phyloP scores from a whole-genome alignment of 2,888 invertebrate species.

The Anarsia innoxiella region DNA sequence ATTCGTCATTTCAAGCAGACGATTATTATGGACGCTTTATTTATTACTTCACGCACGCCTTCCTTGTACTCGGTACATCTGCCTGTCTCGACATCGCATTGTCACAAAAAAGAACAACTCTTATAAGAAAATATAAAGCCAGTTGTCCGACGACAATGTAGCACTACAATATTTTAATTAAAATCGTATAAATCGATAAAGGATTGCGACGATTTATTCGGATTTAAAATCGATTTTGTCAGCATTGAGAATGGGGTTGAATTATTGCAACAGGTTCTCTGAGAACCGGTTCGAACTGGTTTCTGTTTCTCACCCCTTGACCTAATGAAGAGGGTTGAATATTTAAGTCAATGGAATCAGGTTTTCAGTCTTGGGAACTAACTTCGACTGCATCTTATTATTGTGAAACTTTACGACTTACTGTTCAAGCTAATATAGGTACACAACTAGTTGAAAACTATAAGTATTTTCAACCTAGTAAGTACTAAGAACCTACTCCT shows the following conservation, averaged over 20 bases:
- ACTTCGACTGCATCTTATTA: no score
- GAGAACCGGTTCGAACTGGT: slow-evolving; percentile 7
- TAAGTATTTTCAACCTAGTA: no score
- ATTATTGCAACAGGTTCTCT: slow-evolving; percentile 6
- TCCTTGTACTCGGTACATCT: slow-evolving; percentile 44
- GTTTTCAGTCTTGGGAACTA: no score
- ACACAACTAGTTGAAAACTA: no score
- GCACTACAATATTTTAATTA: slow-evolving; percentile 8
- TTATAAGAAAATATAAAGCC: slow-evolving; percentile 7
- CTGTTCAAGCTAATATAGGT: no score
- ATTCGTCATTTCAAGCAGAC: slow-evolving; percentile 16
- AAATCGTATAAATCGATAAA: background rate
- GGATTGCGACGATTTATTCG: slow-evolving; percentile 2
- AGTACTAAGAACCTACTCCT: no score
- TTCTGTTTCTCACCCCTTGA: slow-evolving; percentile 8
- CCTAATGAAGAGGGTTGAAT: slow-evolving; percentile 6
- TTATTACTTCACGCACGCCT: slow-evolving; percentile 46
- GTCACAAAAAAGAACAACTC: slow-evolving; percentile 4
- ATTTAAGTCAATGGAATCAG: no score
- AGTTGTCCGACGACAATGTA: background rate
- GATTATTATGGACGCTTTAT: slow-evolving; percentile 52
- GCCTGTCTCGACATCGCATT: slow-evolving; percentile 16
- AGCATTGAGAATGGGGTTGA: slow-evolving; percentile 1
- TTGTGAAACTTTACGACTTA: no score
- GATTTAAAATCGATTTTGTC: slow-evolving; percentile 1